Evolutionary conservation across 2,888 invertebrate genomes (phyloP).

Genomic region (Tetheella fluctuosa): DNA sequence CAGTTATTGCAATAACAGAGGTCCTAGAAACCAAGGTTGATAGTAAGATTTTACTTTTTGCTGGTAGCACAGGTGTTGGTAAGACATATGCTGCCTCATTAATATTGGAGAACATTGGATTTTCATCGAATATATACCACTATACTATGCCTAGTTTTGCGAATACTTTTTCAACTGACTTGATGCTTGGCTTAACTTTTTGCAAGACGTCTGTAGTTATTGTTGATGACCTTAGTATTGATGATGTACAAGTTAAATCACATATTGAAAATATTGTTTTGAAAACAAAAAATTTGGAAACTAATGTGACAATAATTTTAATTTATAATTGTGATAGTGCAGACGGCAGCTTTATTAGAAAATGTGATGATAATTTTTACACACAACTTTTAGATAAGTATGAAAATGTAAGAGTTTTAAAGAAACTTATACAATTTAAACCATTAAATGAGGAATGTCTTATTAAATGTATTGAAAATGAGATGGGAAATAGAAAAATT

Average conservation of each 20-base stretch:
- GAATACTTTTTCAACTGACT: constrained; percentile 57
- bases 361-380: constrained; percentile 54
- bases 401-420: constrained; percentile 47
- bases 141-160: constrained; percentile 71
- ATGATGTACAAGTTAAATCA: constrained; percentile 49
- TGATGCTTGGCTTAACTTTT: constrained; percentile 63
- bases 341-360: constrained; percentile 43
- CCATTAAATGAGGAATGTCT: constrained; percentile 56
- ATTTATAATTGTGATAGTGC: constrained; percentile 66
- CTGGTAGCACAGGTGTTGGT: constrained; percentile 77
- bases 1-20: constrained; percentile 50
- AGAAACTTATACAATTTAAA: constrained; percentile 62
- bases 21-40: constrained; percentile 46
- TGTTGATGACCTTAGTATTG: constrained; percentile 63
- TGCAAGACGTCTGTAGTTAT: constrained; percentile 64
- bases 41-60: constrained; percentile 65
- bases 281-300: constrained; percentile 61
- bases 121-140: constrained; percentile 69
- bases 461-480: constrained; percentile 64
- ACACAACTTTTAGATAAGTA: constrained; percentile 48
- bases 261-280: constrained; percentile 51
- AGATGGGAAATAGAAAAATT: constrained; percentile 45
- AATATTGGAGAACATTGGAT: constrained; percentile 54
- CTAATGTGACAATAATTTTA: constrained; percentile 63
- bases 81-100: constrained; percentile 69